Evolutionary conservation across 1,140 invertebrate species (phyloP).

Genomic region (Geopemphigus sp.): DNA sequence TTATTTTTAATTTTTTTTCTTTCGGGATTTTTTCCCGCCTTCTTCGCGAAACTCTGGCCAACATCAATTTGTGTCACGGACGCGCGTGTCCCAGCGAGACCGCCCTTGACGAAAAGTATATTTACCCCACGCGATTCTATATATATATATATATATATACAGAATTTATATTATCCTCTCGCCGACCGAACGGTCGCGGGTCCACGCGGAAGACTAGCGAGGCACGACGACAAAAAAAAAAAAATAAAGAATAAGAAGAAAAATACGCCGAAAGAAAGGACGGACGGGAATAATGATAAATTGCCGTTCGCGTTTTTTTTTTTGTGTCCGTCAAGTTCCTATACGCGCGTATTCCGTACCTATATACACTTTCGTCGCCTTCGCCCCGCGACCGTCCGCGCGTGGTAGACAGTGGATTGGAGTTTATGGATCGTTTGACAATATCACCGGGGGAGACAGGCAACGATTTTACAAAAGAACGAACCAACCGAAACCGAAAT

Average conservation of each 20-base stretch:
- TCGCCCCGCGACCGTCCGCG: neutral
- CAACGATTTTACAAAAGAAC: too few relatives aligned
- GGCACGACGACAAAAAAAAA: neutral
- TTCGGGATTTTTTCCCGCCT: neutral
- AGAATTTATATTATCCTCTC: constrained; percentile 42
- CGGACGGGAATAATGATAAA: constrained; percentile 47
- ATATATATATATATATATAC: too few relatives aligned
- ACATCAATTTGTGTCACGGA: constrained; percentile 43
- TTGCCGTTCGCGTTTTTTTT: constrained; percentile 17
- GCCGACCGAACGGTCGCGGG: neutral
- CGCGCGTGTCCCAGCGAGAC: neutral
- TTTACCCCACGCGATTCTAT: too few relatives aligned
- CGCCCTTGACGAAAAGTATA: constrained; percentile 40
- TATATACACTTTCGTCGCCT: neutral
- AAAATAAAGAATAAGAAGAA: too few relatives aligned
- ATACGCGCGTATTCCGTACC: neutral
- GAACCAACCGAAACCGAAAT: too few relatives aligned
- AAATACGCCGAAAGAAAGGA: too few relatives aligned
- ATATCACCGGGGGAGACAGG: constrained; percentile 25
- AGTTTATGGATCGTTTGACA: constrained; percentile 40
- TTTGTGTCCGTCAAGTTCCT: neutral
- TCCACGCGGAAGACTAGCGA: neutral
- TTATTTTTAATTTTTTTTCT: constrained; percentile 32
- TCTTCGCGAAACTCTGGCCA: constrained; percentile 15
- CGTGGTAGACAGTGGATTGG: constrained; percentile 3